phyloP scores from a whole-genome alignment of 2,113 vertebrate genomes.

The Rafetus swinhoei region DNA sequence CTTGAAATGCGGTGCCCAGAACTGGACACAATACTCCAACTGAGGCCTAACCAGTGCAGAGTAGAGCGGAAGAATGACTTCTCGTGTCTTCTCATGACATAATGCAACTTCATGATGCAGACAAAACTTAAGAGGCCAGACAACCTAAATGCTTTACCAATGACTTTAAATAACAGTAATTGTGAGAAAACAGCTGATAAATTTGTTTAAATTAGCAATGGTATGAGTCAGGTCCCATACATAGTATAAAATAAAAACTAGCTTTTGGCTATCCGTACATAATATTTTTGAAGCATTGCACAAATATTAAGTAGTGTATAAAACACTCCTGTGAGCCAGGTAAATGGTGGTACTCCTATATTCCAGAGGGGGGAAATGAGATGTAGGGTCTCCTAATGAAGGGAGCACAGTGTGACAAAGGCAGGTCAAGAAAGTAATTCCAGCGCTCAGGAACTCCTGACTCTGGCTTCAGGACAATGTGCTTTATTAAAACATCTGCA shows the following conservation, averaged over 20 bases:
- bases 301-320: neutral
- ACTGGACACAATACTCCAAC: too few species aligned
- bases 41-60: too few species aligned
- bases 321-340: neutral
- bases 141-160: neutral
- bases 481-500: slow-evolving; percentile 4
- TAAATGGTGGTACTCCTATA: neutral
- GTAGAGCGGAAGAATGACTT: too few species aligned
- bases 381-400: neutral
- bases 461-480: neutral
- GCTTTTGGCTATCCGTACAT: neutral
- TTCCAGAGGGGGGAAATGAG: neutral
- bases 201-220: neutral
- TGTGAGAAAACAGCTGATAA: neutral
- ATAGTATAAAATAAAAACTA: neutral
- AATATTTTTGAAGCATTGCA: neutral
- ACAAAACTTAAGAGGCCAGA: neutral
- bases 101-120: neutral
- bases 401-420: accelerated
- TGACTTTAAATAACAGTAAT: neutral
- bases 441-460: neutral
- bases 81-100: too few species aligned
- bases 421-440: neutral
- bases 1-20: too few species aligned
- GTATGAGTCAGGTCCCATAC: neutral